Base-by-base conservation (phyloP, 2,113 vertebrate species). In the Dasyornis broadbenti region DNA sequence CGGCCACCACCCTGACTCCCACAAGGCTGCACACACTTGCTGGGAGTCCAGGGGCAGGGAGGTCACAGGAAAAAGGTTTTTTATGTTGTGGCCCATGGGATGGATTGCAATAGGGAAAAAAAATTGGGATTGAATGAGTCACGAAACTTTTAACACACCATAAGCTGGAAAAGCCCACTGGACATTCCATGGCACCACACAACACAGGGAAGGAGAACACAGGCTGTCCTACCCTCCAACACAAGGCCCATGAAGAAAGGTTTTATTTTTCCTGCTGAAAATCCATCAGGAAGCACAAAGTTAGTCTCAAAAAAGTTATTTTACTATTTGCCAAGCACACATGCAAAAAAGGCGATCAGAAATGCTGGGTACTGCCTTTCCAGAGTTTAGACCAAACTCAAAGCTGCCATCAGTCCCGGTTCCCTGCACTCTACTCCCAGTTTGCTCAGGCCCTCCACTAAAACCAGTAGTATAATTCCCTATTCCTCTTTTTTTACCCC, bases 161-260 rank as follows among this genome's bases (percentile, higher is more conserved):
- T 6, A 20, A 54, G 60, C 37, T 89, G 73, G 77, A 61, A 88
- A 82, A 75, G 2, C 28, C 22, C 57, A 6, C 14, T 24, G n/a
- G 72, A 11, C 26, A 17, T 1, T 1, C 33, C 7, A 0, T 2
- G 13, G 42, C 57, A 76, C 28, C 1, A 0, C 6, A 13, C 9
- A 33, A 12, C 14, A 16, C 12, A 6, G 0, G 1, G 24, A 40
- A 37, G 15, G 18, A 78, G 54, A 64, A 23, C 1, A 0, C 28
- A 47, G 42, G 39, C 68, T 52, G 56, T 63, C 12, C n/a, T 11
- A 18, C 1, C 9, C 37, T 15, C 20, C 22, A 49, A 1, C 8
- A 35, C n/a, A 82, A 72, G 16, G 23, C 27, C 13, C 15, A 5
- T 8, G 17, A 21, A 17, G 7, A 49, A 27, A 44, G 2, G 5